Evolutionary conservation across 2,888 invertebrate species (phyloP), one percentile per base, ranked within the genome.

Genomic region (Pristionchus entomophagus): DNA sequence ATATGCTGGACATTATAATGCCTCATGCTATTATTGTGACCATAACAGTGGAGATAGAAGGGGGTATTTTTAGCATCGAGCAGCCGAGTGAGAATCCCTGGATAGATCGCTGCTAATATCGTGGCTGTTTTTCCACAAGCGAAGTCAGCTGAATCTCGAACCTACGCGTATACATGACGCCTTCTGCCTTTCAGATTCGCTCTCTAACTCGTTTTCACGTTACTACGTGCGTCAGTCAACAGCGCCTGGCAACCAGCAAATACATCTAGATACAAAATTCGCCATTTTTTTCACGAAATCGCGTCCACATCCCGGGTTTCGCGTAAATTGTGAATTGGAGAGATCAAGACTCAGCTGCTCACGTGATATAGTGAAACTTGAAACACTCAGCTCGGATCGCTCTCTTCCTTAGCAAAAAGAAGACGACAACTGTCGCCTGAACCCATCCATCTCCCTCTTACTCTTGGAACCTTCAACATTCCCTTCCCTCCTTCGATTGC

Each of bases 211-310:
- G 35, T 65, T 65, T 65, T 65, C 65, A 32, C 35, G 65, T 65
- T 65, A 65, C 65, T 65, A 65, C 65, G 65, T 65, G 65, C 65
- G 65, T 65, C 65, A 65, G 65, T 29, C 29, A 26, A 29, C 29
- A 26, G 26, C 56, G 56, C 56, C 59, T 59, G 35, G 65, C 65
- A 65, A 65, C 65, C 17, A 35, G 8, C n/a, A n/a, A n/a, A n/a
- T n/a, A n/a, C n/a, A n/a, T n/a, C n/a, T n/a, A n/a, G n/a, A n/a
- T n/a, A n/a, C n/a, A n/a, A n/a, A n/a, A n/a, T n/a, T n/a, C n/a
- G n/a, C n/a, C n/a, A n/a, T n/a, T n/a, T n/a, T n/a, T n/a, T n/a
- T n/a, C n/a, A n/a, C n/a, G n/a, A n/a, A n/a, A n/a, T n/a, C n/a
- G n/a, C n/a, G n/a, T n/a, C n/a, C n/a, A n/a, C n/a, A n/a, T n/a